Evolutionary conservation across 2,888 invertebrate genomes (phyloP), one percentile per base, ranked within the genome.

Genomic region (Drosophila hamatofila): DNA sequence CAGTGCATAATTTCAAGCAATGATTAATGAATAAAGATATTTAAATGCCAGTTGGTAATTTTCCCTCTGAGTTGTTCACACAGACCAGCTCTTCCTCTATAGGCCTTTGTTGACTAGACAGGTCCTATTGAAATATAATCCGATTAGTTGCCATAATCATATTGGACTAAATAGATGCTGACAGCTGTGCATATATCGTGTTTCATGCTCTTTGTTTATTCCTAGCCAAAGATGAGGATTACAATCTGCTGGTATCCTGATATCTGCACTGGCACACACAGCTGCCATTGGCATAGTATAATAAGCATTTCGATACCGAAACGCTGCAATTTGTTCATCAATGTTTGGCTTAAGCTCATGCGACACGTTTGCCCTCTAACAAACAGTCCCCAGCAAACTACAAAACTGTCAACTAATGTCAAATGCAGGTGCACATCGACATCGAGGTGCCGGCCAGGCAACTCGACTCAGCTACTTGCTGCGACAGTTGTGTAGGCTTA

Each of bases 351-450:
- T 18, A 11, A 44, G 37, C 62, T 44, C 62, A 52, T 16, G 51
- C 44, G 63, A 42, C 46, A 51, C 33, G 39, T 30, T 62, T 35
- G 18, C 44, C n/a, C 48, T 18, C 14, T 18, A 37, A 37, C 46
- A 27, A 21, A 46, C 37, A 58, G 16, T n/a, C 6, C 6, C 27
- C 48, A 27, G 27, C 42, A n/a, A 30, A 21, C 35, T 48, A 56
- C 69, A 62, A 70, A 64, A 30, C 52, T 68, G 71, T 81, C 78
- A 72, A 68, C 65, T 67, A 65, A 68, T 80, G 83, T 72, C 83
- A 75, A 56, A 65, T 46, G 52, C 83, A 82, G 72, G 9, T 61
- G 63, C 44, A 33, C 49, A 49, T 49, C 33, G 49, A 49, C 49
- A 49, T 14, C 49, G 30, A 30, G 30, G 3, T 3, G 30, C 30